Base-by-base conservation (phyloP, 2,888 invertebrate species). In the Dione vanillae region DNA sequence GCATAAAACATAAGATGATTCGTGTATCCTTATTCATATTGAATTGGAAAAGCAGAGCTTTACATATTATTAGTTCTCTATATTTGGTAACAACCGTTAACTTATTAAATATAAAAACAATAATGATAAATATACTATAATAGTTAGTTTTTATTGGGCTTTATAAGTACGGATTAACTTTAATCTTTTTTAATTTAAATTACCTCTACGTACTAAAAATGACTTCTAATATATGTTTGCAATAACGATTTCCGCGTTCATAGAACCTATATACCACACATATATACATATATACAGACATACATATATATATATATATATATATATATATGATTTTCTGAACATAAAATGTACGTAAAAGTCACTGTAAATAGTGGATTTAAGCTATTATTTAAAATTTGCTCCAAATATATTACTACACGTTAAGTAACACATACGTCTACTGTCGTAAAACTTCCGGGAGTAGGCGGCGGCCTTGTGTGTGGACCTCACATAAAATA, bases 21-120 rank as follows among this genome's bases (percentile, higher is more conserved):
- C 37, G 47, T 47, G 11, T 8, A n/a, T 43, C 7, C 16, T 19
- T n/a, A n/a, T n/a, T n/a, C 16, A 47, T 16, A 16, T 37, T 47
- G 8, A 41, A 9, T 47, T 62, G 7, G 12, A 49, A 62, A 49
- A 45, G 47, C 47, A 62, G 47, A 6, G 47, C 47, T 62, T 62
- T 37, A 62, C 3, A n/a, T 10, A 3, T 27, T 47, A 35, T 27
- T 14, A 7, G 3, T 14, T 11, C n/a, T 35, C 35, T 16, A 5
- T 58, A 12, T 62, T 27, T 47, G 16, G 43, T 35, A 10, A 3
- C 10, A 45, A 8, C n/a, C 35, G 20, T n/a, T 47, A n/a, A 27
- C 5, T 27, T 5, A 2, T 27, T 27, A 3, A 45, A 43, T 35
- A 27, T 35, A n/a, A 45, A 43, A 62, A 35, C n/a, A n/a, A n/a